phyloP scores from a whole-genome alignment of 2,888 invertebrate species.

The Oscheius sp. region DNA sequence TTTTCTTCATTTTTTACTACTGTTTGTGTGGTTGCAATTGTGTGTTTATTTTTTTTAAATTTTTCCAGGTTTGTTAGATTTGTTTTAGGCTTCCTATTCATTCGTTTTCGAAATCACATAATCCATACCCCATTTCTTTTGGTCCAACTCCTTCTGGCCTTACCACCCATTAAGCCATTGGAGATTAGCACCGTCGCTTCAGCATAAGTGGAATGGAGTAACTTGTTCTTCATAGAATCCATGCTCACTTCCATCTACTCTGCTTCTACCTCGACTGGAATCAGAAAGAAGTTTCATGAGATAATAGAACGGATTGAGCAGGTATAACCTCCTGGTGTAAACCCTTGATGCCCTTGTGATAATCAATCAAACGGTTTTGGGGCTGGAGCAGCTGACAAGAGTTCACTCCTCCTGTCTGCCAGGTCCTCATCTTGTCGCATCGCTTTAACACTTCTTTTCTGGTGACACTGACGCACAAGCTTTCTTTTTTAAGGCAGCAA shows the following conservation, averaged over 20 bases:
- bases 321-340: background rate
- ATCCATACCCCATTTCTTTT: background rate
- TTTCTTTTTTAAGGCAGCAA: too few relatives aligned
- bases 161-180: conserved; percentile 26
- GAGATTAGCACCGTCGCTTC: conserved; percentile 8
- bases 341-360: conserved; percentile 14
- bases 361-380: conserved; percentile 23
- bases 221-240: background rate
- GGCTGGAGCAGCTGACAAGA: conserved; percentile 12
- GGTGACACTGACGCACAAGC: background rate
- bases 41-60: too few relatives aligned
- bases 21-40: too few relatives aligned
- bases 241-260: conserved; percentile 6
- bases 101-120: conserved; percentile 3
- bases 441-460: background rate
- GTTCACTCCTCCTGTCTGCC: background rate
- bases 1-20: too few relatives aligned
- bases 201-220: too few relatives aligned
- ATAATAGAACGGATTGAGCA: conserved; percentile 8
- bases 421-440: background rate
- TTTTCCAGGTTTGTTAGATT: background rate
- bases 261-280: conserved; percentile 15
- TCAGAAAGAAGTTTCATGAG: conserved; percentile 6
- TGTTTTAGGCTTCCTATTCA: background rate
- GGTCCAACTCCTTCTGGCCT: background rate